A percentile compares a stretch with the other conserved stretches of the same genome.
phyloP scores from a whole-genome alignment of 2,113 vertebrate genomes.

The Petromus typicus region DNA sequence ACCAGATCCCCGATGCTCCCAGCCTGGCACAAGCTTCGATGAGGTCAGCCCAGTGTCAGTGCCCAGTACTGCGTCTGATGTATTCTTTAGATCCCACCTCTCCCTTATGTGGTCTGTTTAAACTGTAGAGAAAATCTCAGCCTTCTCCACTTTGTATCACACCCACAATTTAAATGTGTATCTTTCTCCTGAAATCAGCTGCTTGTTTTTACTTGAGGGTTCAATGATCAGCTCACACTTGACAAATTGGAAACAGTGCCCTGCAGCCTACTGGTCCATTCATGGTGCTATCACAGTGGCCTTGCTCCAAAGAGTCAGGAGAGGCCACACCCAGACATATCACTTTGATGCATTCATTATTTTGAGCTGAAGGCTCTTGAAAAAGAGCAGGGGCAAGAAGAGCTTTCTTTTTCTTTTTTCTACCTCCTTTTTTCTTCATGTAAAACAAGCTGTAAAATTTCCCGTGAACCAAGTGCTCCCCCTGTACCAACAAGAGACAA shows the following conservation, averaged over 20 bases:
- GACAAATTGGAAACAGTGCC: neutral
- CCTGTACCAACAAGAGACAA: neutral
- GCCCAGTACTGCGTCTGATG: neutral
- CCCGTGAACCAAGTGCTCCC: neutral
- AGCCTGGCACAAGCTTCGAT: neutral
- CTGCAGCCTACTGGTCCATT: neutral
- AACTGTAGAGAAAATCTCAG: neutral
- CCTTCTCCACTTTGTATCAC: neutral
- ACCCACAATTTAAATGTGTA: neutral
- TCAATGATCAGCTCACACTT: neutral
- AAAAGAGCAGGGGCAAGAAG: neutral
- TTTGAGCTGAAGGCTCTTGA: neutral
- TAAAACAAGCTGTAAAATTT: neutral
- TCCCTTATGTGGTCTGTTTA: neutral
- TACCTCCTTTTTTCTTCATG: neutral
- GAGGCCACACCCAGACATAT: neutral
- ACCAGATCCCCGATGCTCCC: neutral
- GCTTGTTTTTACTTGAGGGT: neutral
- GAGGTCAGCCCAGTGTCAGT: neutral
- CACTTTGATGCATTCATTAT: neutral
- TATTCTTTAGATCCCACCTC: neutral
- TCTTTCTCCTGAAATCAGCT: conserved; percentile 31
- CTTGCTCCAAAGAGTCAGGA: neutral
- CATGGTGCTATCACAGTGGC: neutral
- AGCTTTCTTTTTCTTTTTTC: neutral